These are phyloP conservation scores for Telmatherina bonti DNA, from an alignment of 2,797 vertebrate genomes.

Conservation along the genomic window DNA sequence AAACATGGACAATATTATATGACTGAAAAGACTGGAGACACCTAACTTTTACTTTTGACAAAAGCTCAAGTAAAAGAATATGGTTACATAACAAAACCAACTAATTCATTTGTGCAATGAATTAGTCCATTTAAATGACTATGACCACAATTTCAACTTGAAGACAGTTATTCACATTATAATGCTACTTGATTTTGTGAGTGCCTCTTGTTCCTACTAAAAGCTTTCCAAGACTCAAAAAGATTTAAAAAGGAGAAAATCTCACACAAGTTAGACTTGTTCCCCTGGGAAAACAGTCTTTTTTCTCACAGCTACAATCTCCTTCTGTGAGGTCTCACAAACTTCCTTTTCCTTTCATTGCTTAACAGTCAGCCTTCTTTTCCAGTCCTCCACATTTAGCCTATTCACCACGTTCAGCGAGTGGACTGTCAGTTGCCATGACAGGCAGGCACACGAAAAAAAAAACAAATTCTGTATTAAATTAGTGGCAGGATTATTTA, in stretches of 20 bases:
- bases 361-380: constrained; percentile 58
- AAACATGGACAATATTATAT: not conserved
- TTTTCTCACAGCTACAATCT: constrained; percentile 50
- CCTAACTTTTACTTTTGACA: not conserved
- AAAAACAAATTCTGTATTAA: constrained; percentile 64
- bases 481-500: constrained; percentile 67
- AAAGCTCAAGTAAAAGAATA: not conserved
- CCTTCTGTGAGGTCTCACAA: constrained; percentile 66
- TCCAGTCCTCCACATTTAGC: constrained; percentile 60
- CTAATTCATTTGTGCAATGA: not conserved
- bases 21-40: not conserved
- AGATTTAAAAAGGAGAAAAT: constrained; percentile 17
- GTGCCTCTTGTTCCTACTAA: not conserved
- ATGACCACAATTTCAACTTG: not conserved
- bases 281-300: constrained; percentile 54
- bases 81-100: not conserved
- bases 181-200: constrained; percentile 16
- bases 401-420: constrained; percentile 44
- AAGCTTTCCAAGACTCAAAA: constrained; percentile 13
- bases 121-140: not conserved
- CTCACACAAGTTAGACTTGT: constrained; percentile 44
- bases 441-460: constrained; percentile 53
- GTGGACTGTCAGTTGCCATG: constrained; percentile 66
- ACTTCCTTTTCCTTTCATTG: constrained; percentile 64
- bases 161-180: not conserved